Percentiles rank a stretch among this genome's conserved stretches.
Evolutionary conservation across 2,113 vertebrate species (phyloP).

Genomic region (Urocolius indicus): DNA sequence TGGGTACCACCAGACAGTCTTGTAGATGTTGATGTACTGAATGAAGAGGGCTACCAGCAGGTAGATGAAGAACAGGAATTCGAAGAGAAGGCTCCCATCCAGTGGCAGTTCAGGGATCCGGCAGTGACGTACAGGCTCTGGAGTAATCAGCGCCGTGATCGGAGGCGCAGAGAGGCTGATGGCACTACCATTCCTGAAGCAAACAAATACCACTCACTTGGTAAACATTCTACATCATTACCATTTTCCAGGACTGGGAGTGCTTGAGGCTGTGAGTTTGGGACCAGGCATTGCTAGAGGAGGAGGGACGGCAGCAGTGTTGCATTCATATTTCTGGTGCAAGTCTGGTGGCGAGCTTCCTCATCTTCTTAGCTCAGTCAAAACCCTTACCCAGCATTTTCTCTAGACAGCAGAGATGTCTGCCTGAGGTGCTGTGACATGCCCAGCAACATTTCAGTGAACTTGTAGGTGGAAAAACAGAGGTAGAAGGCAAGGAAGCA

Average conservation of each 20-base stretch:
- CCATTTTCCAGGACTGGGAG: neutral
- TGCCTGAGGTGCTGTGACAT: neutral
- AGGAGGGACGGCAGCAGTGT: neutral
- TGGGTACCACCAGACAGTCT: constrained; percentile 99
- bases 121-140: constrained; percentile 95
- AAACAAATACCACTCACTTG: constrained; percentile 26
- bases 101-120: constrained; percentile 93
- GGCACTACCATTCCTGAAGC: constrained; percentile 88
- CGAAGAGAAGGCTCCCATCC: constrained; percentile 94
- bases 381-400: neutral
- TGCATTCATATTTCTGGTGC: neutral
- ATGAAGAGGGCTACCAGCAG: constrained; percentile 95
- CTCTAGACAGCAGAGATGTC: neutral
- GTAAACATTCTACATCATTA: neutral
- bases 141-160: constrained; percentile 93
- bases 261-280: neutral
- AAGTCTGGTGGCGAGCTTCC: neutral
- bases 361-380: neutral
- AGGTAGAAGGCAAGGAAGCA: neutral
- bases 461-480: neutral
- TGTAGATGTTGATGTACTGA: constrained; percentile 99
- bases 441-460: neutral
- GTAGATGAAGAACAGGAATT: constrained; percentile 96
- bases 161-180: constrained; percentile 92
- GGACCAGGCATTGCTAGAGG: neutral